These are phyloP conservation scores for Drosophila anomelani DNA, from an alignment of 2,888 invertebrate species.

Conservation along the genomic window DNA sequence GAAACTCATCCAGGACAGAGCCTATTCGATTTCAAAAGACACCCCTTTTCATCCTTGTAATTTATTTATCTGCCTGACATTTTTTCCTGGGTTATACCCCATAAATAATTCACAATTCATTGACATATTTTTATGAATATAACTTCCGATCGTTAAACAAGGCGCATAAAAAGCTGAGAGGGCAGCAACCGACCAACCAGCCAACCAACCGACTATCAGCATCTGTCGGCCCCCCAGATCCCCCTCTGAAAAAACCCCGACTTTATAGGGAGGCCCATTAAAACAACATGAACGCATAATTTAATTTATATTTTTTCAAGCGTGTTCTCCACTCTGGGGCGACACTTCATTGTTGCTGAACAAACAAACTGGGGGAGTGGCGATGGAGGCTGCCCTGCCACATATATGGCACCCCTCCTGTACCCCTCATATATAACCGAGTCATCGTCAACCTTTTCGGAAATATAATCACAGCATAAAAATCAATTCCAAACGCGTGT, in stretches of 20 bases:
- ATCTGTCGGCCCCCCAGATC: constrained; percentile 30
- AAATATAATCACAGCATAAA: constrained; percentile 81
- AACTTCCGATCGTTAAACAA: constrained; percentile 79
- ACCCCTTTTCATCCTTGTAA: constrained; percentile 35
- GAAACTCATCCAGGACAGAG: background rate
- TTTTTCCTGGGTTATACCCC: constrained; percentile 47
- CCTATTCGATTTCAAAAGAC: constrained; percentile 12
- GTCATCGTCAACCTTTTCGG: constrained; percentile 79
- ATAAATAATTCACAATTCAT: constrained; percentile 80
- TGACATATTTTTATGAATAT: constrained; percentile 80
- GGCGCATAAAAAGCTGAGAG: constrained; percentile 59
- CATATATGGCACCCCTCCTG: background rate
- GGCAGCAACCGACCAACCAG: constrained; percentile 37
- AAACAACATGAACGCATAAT: constrained; percentile 80
- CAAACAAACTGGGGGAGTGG: constrained; percentile 31
- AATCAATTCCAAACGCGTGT: constrained; percentile 79
- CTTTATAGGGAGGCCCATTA: constrained; percentile 62
- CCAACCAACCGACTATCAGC: constrained; percentile 53
- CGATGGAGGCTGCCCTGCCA: constrained; percentile 6
- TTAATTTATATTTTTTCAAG: constrained; percentile 80
- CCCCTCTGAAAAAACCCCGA: constrained; percentile 1
- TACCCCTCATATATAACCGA: constrained; percentile 19
- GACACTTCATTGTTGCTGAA: constrained; percentile 55
- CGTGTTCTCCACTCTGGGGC: constrained; percentile 59
- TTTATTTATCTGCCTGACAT: constrained; percentile 63